Conservation (phyloP, 2,888 invertebrate genomes). For the Troides oblongomaculatus region DNA sequence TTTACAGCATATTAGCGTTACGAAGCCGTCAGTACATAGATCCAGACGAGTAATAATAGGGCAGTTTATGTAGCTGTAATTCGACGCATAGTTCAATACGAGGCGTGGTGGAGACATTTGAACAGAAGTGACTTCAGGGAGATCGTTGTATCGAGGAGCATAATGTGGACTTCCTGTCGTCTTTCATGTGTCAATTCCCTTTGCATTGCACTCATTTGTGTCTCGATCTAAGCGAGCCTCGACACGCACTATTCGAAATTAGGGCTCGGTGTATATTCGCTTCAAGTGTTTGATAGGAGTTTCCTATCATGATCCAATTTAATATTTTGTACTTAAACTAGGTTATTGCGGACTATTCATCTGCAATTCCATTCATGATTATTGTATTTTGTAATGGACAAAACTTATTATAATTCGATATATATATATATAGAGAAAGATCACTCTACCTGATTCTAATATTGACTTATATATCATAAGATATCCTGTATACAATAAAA, state of each 20-base stretch:
- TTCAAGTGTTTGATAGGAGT: conserved; percentile 29
- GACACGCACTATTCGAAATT: conserved; percentile 59
- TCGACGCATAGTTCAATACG: not conserved
- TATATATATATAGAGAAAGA: too few species aligned
- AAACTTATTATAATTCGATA: too few species aligned
- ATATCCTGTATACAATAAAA: too few species aligned
- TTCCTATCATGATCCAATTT: conserved; percentile 30
- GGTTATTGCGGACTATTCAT: too few species aligned
- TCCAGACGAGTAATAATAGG: not conserved
- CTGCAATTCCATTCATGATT: too few species aligned
- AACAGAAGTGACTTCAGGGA: conserved; percentile 38
- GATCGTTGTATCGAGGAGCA: conserved; percentile 54
- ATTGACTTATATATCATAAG: too few species aligned
- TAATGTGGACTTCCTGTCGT: conserved; percentile 73
- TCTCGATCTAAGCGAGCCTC: conserved; percentile 50
- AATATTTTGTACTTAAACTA: not conserved
- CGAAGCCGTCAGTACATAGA: not conserved
- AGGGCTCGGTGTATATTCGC: conserved; percentile 30
- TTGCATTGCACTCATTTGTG: conserved; percentile 60
- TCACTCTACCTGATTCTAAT: too few species aligned
- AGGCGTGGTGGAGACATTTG: not conserved
- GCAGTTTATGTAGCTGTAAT: not conserved
- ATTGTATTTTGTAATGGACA: too few species aligned
- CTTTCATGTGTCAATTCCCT: conserved; percentile 73
- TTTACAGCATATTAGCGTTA: too few species aligned